These are phyloP conservation scores for Orgyia antiqua DNA, from an alignment of 2,888 invertebrate species.

Conservation along the genomic window DNA sequence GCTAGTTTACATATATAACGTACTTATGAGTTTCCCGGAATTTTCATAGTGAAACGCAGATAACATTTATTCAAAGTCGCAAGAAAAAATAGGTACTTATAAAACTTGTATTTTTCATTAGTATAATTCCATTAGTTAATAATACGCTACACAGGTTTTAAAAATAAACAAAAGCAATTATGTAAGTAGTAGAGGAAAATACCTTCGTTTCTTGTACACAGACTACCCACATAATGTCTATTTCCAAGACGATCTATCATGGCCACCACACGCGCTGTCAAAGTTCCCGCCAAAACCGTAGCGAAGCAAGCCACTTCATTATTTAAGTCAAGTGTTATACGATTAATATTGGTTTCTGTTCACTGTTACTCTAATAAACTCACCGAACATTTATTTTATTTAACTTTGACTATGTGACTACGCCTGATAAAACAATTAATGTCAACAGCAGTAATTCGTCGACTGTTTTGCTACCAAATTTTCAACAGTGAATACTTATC, in stretches of 20 bases:
- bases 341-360: constrained; percentile 10
- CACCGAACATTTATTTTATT: neutral
- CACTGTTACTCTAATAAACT: neutral
- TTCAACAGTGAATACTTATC: too few species aligned
- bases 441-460: neutral
- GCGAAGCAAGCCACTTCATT: constrained; percentile 29
- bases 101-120: neutral
- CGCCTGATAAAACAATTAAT: constrained; percentile 1
- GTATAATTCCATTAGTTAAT: too few species aligned
- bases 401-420: neutral
- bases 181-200: constrained; percentile 1
- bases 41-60: too few species aligned
- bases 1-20: too few species aligned
- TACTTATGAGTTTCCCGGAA: too few species aligned
- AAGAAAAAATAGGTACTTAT: neutral
- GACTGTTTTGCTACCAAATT: neutral
- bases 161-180: too few species aligned
- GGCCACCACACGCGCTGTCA: constrained; percentile 30
- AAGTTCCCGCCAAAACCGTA: constrained; percentile 28
- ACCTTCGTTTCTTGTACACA: neutral
- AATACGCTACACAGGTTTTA: too few species aligned
- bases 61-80: neutral
- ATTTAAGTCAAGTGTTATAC: constrained; percentile 28
- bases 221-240: constrained; percentile 3
- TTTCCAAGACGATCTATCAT: constrained; percentile 30